These are phyloP conservation scores for Anastatus disparis DNA, from an alignment of 1,140 invertebrate species.

Conservation along the genomic window DNA sequence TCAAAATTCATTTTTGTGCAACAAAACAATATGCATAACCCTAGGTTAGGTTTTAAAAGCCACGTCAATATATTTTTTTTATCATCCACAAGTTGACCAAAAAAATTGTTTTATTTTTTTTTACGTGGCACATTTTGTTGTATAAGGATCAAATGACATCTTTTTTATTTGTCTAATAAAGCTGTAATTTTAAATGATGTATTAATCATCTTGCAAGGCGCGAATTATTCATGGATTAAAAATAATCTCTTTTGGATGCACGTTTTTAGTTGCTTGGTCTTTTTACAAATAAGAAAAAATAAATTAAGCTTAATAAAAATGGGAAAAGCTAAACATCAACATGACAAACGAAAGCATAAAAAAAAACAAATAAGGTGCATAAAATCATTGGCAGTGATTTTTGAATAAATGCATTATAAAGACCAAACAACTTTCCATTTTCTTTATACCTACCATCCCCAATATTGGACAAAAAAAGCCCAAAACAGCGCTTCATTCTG, in stretches of 20 bases:
- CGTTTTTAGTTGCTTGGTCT: constrained; percentile 61
- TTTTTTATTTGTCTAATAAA: constrained; percentile 63
- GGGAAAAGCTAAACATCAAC: constrained; percentile 22
- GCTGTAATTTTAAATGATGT: constrained; percentile 68
- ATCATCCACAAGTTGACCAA: constrained; percentile 64
- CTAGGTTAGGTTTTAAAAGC: constrained; percentile 59
- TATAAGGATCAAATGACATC: constrained; percentile 63
- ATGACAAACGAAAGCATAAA: constrained; percentile 1
- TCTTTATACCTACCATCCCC: constrained; percentile 65
- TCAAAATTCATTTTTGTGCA: constrained; percentile 56
- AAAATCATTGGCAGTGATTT: constrained; percentile 32
- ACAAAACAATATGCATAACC: constrained; percentile 66
- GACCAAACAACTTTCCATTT: constrained; percentile 63
- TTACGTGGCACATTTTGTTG: constrained; percentile 59
- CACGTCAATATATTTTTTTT: constrained; percentile 57
- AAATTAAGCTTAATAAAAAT: constrained; percentile 10
- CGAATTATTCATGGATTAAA: constrained; percentile 33
- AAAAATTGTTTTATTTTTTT: constrained; percentile 65
- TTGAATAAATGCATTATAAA: constrained; percentile 45
- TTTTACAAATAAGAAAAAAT: constrained; percentile 5
- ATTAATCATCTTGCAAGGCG: constrained; percentile 60
- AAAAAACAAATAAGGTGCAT: constrained; percentile 16
- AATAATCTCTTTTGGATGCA: constrained; percentile 36
- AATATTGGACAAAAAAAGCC: constrained; percentile 56
- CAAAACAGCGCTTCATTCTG: constrained; percentile 53